These are phyloP conservation scores for Bombus consobrinus DNA, from an alignment of 1,140 invertebrate genomes.

Conservation along the genomic window DNA sequence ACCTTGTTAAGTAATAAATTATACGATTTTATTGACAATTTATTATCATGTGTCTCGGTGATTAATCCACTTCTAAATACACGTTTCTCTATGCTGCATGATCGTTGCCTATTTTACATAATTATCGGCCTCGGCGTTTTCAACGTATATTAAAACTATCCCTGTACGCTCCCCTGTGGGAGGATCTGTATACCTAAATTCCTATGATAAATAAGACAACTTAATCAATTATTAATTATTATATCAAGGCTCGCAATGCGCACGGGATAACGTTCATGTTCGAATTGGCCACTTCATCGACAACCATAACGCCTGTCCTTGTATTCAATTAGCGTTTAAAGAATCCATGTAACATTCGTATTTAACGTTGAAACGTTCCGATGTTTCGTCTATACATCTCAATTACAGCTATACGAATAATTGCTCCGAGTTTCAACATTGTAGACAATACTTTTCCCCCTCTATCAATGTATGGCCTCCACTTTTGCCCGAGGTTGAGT, in stretches of 20 bases:
- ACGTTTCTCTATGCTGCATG: background rate
- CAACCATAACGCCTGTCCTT: background rate
- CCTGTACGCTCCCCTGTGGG: conserved; percentile 31
- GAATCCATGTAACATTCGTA: background rate
- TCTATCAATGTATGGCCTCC: background rate
- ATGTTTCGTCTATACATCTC: background rate
- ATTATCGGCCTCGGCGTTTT: conserved; percentile 40
- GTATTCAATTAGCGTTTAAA: background rate
- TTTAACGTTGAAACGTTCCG: background rate
- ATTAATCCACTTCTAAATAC: conserved; percentile 1
- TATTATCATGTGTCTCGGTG: background rate
- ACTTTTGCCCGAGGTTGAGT: conserved; percentile 16
- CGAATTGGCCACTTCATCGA: background rate
- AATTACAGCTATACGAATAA: background rate
- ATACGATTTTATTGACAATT: background rate
- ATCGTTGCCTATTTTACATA: conserved; percentile 43
- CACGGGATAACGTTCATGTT: conserved; percentile 6
- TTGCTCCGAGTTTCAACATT: conserved; percentile 7
- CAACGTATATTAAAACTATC: conserved; percentile 10
- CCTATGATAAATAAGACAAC: conserved; percentile 42
- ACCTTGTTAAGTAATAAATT: background rate
- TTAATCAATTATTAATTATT: conserved; percentile 62
- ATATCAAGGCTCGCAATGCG: conserved; percentile 44
- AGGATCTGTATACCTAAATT: conserved; percentile 59
- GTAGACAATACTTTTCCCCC: background rate